Conservation (phyloP, 2,797 vertebrate species). For the Pseudochromis fuscus region DNA sequence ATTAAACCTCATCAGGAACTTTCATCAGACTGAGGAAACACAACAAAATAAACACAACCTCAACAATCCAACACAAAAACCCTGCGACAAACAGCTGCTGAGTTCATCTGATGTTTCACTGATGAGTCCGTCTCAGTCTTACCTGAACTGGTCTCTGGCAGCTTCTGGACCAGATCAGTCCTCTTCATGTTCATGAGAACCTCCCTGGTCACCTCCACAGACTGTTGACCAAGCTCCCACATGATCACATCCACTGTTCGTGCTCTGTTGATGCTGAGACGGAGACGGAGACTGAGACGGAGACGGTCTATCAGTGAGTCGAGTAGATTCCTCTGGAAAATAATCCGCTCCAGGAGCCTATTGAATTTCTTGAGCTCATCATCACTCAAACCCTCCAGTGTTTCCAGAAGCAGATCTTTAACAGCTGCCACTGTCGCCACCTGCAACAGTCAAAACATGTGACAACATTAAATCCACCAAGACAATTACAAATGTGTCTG, state of each 20-base stretch:
- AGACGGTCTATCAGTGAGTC: no score
- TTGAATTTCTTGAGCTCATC: not conserved
- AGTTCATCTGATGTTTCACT: no score
- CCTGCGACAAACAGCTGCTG: no score
- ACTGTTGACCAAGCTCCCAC: not conserved
- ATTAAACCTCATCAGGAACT: not conserved
- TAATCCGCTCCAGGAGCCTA: not conserved
- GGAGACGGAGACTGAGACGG: no score
- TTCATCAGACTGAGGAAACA: no score
- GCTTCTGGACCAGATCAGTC: not conserved
- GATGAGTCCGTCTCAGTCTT: not conserved
- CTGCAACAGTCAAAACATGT: slow-evolving; percentile 6
- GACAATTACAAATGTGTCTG: no score
- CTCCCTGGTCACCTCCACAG: slow-evolving; percentile 8
- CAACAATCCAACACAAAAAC: no score
- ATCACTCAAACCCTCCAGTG: not conserved
- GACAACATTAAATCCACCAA: no score
- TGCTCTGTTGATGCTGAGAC: no score
- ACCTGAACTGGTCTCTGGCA: not conserved
- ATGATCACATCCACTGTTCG: not conserved
- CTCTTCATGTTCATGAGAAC: not conserved
- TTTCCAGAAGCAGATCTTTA: slow-evolving; percentile 3
- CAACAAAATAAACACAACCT: no score
- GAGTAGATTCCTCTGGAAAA: not conserved
- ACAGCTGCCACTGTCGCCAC: not conserved